Conservation (phyloP, 2,797 vertebrate genomes). For the Telmatherina bonti region DNA sequence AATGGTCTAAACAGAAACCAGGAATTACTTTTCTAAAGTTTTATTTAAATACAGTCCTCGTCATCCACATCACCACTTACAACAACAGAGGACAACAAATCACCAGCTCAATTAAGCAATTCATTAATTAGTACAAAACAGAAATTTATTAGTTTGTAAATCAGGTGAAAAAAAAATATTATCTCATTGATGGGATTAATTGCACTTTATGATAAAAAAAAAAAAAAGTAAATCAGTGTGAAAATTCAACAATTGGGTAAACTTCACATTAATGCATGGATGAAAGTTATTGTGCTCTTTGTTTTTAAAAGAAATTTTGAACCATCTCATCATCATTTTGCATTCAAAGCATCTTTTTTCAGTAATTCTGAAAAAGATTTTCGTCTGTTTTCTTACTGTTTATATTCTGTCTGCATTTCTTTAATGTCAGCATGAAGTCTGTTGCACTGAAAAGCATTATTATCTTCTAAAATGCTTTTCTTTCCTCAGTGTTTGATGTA, state of each 20-base stretch:
- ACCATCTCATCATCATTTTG: neutral
- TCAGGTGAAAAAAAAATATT: slow-evolving; percentile 7
- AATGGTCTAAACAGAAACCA: too few species aligned
- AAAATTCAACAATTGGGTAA: neutral
- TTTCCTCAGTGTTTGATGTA: slow-evolving; percentile 29
- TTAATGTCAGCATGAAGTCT: slow-evolving; percentile 45
- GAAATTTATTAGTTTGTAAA: neutral
- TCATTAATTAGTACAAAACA: neutral
- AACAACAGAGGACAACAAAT: neutral
- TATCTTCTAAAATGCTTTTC: slow-evolving; percentile 67
- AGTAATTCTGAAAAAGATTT: slow-evolving; percentile 1
- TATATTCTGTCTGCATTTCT: slow-evolving; percentile 42
- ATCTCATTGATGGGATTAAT: neutral
- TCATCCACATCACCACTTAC: too few species aligned
- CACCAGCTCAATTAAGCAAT: neutral
- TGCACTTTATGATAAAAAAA: neutral
- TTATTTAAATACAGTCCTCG: too few species aligned
- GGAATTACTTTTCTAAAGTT: too few species aligned
- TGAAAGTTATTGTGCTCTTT: neutral
- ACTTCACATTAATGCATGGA: neutral
- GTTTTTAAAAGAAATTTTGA: neutral
- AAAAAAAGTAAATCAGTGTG: neutral
- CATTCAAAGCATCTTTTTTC: slow-evolving; percentile 4
- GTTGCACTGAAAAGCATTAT: slow-evolving; percentile 65
- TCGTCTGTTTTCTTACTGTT: slow-evolving; percentile 17